phyloP scores from a whole-genome alignment of 2,113 vertebrate species.

The Rana temporaria region DNA sequence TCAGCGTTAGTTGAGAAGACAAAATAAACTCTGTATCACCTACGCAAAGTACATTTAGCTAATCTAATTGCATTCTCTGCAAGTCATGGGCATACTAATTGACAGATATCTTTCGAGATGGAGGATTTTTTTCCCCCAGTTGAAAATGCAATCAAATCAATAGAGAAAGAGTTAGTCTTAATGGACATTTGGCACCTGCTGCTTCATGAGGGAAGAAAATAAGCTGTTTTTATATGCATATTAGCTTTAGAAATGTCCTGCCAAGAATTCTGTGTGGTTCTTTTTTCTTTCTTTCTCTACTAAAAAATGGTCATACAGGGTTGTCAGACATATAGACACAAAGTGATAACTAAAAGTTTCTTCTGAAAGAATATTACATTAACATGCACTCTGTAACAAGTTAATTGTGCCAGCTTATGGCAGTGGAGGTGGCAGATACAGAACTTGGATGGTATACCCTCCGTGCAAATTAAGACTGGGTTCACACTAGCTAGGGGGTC shows the following conservation, averaged over 20 bases:
- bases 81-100: constrained; percentile 22
- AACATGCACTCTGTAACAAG: no score
- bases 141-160: constrained; percentile 42
- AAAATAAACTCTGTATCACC: constrained; percentile 47
- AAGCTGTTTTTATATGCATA: neutral
- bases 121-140: constrained; percentile 4
- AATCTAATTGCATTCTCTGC: constrained; percentile 44
- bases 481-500: no score
- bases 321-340: no score
- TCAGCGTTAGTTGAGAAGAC: constrained; percentile 40
- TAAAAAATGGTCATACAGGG: no score
- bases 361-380: no score
- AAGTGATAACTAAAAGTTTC: no score
- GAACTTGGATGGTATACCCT: no score
- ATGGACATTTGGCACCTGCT: constrained; percentile 46
- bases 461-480: no score
- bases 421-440: no score
- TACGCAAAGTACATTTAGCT: constrained; percentile 37
- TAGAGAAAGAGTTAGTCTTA: constrained; percentile 37
- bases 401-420: no score
- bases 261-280: no score
- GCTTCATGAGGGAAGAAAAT: neutral
- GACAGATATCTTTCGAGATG: constrained; percentile 40
- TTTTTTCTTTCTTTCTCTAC: no score
- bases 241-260: neutral